phyloP scores from a whole-genome alignment of 2,113 vertebrate species.

The Grammomys surdaster region DNA sequence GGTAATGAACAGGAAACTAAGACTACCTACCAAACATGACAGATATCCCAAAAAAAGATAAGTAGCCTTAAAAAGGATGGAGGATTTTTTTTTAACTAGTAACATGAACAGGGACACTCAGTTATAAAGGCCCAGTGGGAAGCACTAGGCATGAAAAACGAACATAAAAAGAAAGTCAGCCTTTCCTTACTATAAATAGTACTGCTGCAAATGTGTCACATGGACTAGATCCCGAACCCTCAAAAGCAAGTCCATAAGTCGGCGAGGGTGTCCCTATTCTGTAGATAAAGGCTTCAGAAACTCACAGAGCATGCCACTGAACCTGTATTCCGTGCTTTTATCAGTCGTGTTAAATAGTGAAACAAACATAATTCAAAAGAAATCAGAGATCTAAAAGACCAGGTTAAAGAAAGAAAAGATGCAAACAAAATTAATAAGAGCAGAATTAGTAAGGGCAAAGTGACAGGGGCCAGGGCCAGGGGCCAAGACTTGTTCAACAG shows the following conservation, averaged over 20 bases:
- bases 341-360: background rate
- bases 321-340: background rate
- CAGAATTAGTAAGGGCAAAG: background rate
- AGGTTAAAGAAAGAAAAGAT: background rate
- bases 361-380: background rate
- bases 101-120: background rate
- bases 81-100: background rate
- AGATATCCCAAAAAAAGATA: background rate
- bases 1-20: background rate
- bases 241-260: background rate
- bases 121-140: constrained; percentile 10
- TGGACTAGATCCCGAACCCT: background rate
- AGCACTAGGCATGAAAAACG: background rate
- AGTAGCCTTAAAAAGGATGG: background rate
- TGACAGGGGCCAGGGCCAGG: background rate
- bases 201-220: background rate
- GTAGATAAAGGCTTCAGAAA: background rate
- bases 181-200: background rate
- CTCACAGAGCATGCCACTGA: background rate
- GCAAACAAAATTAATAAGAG: background rate
- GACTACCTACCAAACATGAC: background rate
- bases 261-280: background rate
- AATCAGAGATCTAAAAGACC: background rate
- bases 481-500: background rate
- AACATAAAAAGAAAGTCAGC: background rate